Evolutionary conservation across 2,797 vertebrate species (phyloP).

Genomic region (Merluccius polli): DNA sequence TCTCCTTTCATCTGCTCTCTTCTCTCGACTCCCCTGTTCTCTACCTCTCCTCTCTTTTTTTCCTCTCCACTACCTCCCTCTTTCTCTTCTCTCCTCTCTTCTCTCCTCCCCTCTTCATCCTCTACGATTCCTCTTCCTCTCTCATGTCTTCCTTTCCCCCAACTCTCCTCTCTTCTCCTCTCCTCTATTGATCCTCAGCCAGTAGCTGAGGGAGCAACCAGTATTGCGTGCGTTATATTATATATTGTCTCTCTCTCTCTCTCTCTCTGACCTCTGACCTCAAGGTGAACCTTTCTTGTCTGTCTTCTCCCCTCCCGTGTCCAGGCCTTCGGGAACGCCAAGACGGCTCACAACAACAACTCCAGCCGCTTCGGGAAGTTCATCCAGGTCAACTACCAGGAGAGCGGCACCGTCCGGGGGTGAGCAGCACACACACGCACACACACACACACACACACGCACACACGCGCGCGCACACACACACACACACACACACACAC

Average conservation of each 20-base stretch:
- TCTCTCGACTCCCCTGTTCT: too few species aligned
- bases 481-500: constrained; percentile 1
- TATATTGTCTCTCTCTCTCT: not conserved
- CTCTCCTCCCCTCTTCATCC: not conserved
- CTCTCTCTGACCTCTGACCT: not conserved
- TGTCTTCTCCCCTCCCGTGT: not conserved
- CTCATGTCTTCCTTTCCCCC: not conserved
- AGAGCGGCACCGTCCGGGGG: constrained; percentile 90
- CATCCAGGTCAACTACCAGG: constrained; percentile 95
- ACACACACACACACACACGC: not conserved
- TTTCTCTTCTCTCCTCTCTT: too few species aligned
- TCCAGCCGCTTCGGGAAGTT: constrained; percentile 94
- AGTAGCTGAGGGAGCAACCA: too few species aligned
- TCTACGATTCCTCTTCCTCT: too few species aligned
- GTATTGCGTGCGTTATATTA: not conserved
- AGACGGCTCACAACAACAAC: constrained; percentile 95
- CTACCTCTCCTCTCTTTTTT: not conserved
- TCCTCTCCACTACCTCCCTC: too few species aligned
- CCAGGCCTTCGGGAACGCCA: constrained; percentile 93
- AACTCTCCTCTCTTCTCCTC: too few species aligned
- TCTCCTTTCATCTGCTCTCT: too few species aligned
- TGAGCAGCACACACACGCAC: constrained; percentile 63
- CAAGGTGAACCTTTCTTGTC: not conserved
- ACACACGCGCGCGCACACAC: not conserved
- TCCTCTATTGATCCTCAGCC: not conserved